These are phyloP conservation scores for Patella vulgata DNA, from an alignment of 1,140 invertebrate genomes.

Conservation along the genomic window DNA sequence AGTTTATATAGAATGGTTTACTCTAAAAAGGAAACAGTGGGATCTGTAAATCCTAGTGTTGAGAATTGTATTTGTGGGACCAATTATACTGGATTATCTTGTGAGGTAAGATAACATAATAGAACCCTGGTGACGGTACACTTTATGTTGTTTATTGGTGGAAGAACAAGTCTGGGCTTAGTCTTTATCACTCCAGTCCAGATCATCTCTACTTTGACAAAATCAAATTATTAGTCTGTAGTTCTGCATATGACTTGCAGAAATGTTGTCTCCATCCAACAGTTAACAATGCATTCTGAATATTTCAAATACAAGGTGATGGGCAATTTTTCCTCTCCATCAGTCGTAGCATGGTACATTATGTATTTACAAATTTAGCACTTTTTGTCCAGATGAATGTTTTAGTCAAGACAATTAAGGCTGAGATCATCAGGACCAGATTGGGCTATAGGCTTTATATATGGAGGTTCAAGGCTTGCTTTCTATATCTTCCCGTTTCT, in stretches of 20 bases:
- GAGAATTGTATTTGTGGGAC: conserved; percentile 93
- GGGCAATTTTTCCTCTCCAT: too few relatives aligned
- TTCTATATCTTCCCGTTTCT: too few relatives aligned
- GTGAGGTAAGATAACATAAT: conserved; percentile 72
- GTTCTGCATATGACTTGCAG: not conserved
- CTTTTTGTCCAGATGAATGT: too few relatives aligned
- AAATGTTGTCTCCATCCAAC: not conserved
- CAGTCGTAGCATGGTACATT: too few relatives aligned
- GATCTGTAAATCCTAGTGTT: conserved; percentile 70
- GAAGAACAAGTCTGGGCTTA: not conserved
- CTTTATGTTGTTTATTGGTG: not conserved
- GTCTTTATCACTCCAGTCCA: not conserved
- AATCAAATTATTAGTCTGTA: not conserved
- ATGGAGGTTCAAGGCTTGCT: too few relatives aligned
- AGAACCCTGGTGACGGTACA: conserved; percentile 4
- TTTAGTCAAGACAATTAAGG: too few relatives aligned
- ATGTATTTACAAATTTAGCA: too few relatives aligned
- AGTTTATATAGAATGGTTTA: conserved; percentile 81
- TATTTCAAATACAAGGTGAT: too few relatives aligned
- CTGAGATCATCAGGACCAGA: too few relatives aligned
- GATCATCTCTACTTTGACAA: not conserved
- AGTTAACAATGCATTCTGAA: too few relatives aligned
- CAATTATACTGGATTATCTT: conserved; percentile 88
- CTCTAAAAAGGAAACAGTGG: conserved; percentile 55
- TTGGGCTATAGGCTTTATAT: too few relatives aligned